phyloP scores from a whole-genome alignment of 1,140 invertebrate species.

The Neodiprion pinetum region DNA sequence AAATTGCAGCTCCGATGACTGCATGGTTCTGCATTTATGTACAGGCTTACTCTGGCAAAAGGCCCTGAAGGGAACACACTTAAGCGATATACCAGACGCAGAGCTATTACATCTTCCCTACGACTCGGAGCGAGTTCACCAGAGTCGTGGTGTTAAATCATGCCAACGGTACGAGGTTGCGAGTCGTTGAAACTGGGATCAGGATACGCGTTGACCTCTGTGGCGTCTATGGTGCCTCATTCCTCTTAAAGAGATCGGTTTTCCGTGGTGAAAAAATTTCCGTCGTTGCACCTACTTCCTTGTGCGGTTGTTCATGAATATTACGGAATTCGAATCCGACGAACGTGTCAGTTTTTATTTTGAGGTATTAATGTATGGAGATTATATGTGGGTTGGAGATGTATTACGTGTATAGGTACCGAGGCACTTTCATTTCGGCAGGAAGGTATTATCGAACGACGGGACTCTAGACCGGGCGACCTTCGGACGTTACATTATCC shows the following conservation, averaged over 20 bases:
- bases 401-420: not conserved
- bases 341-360: not conserved
- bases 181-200: not conserved
- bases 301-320: not conserved
- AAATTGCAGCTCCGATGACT: too few relatives aligned
- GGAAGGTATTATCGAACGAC: not conserved
- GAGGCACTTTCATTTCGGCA: not conserved
- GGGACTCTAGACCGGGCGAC: conserved; percentile 3
- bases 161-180: not conserved
- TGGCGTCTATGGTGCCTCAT: too few relatives aligned
- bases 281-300: not conserved
- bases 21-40: too few relatives aligned
- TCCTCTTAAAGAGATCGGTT: too few relatives aligned
- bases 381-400: not conserved
- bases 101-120: not conserved
- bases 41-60: too few relatives aligned
- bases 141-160: not conserved
- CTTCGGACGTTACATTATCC: not conserved
- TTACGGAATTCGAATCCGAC: not conserved
- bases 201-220: not conserved
- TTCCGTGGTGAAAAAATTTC: too few relatives aligned
- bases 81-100: not conserved
- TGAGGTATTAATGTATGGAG: not conserved
- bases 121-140: not conserved
- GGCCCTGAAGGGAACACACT: too few relatives aligned